A percentile compares a stretch with the other conserved stretches of the same genome.
Conservation (phyloP, 2,797 vertebrate species). For the Spinus pinus region DNA sequence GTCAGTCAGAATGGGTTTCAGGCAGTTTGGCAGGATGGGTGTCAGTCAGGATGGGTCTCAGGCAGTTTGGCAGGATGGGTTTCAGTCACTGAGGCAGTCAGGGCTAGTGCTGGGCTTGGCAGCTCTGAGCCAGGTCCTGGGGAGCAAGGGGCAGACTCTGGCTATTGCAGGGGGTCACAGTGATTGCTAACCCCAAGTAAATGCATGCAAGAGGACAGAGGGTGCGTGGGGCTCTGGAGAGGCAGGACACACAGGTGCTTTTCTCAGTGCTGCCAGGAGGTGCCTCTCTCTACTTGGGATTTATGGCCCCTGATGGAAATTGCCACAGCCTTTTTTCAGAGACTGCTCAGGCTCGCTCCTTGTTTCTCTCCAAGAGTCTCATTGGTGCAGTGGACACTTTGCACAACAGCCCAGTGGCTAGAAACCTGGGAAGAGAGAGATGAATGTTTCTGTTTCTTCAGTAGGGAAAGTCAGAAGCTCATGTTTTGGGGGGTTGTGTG, state of each 20-base stretch:
- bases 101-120: neutral
- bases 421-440: neutral
- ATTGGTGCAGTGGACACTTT: neutral
- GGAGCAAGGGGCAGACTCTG: neutral
- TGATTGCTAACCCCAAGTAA: neutral
- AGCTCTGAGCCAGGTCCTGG: neutral
- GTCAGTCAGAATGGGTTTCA: too few species aligned
- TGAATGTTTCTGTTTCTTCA: neutral
- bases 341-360: fast-evolving
- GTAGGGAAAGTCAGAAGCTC: neutral
- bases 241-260: slow-evolving; percentile 34
- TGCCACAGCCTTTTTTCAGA: neutral
- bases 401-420: neutral
- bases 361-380: neutral
- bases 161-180: neutral
- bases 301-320: slow-evolving; percentile 7
- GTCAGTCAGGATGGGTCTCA: too few species aligned
- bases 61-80: too few species aligned
- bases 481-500: fast-evolving
- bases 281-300: slow-evolving; percentile 68
- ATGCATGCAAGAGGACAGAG: neutral
- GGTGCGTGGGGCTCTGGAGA: neutral
- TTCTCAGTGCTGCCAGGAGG: slow-evolving; percentile 65
- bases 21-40: too few species aligned
- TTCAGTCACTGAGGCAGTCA: fast-evolving